Base-by-base conservation (phyloP, 64 coral and sea anemone species). In the Acropora tenuis region DNA sequence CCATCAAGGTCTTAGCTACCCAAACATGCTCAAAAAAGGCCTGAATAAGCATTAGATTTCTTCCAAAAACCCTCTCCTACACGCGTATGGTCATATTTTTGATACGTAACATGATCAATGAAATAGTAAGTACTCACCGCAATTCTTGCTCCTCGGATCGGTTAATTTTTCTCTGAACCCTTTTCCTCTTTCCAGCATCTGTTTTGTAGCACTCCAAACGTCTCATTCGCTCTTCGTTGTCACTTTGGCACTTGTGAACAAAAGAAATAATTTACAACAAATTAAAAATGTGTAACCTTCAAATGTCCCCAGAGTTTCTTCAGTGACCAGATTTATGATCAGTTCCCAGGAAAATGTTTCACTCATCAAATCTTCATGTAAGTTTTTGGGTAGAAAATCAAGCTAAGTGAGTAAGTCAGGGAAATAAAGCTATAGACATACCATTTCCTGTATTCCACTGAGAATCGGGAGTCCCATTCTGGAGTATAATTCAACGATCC, bases 111-210 rank as follows among this genome's bases (percentile, higher is more conserved):
- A 63, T 63, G 59, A 63, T 12, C 59, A 15, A 3, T 13, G 59
- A 8, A 0, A 3, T 20, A 4, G 8, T 71, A 3, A 40, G 9
- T 71, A 66, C 8, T 20, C 30, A 82, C 79, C 79, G 58, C 49
- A 82, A 59, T 57, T 82, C 55, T 57, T 82, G 47, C 50, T 63
- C 59, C 59, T 63, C 59, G 2, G 18, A 49, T 59, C 52, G 46
- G 79, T 82, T 82, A 40, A 80, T 40, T 58, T 82, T 82, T 59
- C 20, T 55, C 50, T 82, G 6, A 11, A 82, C 79, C 60, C 79
- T 53, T 16, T 82, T 82, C 50, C 30, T 59, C 40, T 58, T 82
- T 18, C 50, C 79, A 3, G 0, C 50, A 10, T 53, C 50, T 0
- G 79, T 82, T 20, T 57, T 82, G 48, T 82, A 55, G 7, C 30